phyloP scores from a whole-genome alignment of 2,113 vertebrate genomes.

The Menura novaehollandiae region DNA sequence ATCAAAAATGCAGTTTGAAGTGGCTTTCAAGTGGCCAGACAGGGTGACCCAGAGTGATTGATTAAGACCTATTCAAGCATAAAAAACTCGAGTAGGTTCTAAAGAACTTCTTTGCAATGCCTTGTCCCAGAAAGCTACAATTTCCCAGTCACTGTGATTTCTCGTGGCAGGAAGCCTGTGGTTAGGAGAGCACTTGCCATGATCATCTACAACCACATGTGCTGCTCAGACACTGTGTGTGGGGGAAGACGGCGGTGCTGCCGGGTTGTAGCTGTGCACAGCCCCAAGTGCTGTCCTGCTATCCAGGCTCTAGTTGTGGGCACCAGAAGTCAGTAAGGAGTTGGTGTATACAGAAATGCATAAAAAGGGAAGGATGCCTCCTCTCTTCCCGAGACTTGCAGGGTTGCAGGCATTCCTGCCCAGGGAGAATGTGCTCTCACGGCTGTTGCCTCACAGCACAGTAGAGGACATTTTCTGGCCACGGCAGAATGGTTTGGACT shows the following conservation, averaged over 20 bases:
- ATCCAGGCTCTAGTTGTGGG: background rate
- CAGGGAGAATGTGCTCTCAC: rapidly evolving
- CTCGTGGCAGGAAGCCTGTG: background rate
- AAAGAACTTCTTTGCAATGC: background rate
- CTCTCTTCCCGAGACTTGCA: background rate
- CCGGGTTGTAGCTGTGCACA: background rate
- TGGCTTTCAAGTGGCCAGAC: background rate
- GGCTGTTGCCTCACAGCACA: background rate
- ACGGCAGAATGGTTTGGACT: background rate
- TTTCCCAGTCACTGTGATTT: background rate
- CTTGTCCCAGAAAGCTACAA: background rate
- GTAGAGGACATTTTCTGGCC: background rate
- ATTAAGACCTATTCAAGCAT: background rate
- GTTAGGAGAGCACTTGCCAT: background rate
- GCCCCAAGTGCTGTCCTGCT: background rate
- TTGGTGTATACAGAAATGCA: background rate
- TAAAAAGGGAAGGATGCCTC: background rate
- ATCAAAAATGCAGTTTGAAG: background rate
- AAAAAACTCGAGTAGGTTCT: background rate
- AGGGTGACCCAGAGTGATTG: background rate
- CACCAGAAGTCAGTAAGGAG: background rate
- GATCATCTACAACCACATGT: background rate
- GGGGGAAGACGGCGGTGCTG: background rate
- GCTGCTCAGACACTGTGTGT: background rate
- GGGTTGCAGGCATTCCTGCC: background rate